Evolutionary conservation across 2,888 invertebrate genomes (phyloP).

Genomic region (Norana najaformis): DNA sequence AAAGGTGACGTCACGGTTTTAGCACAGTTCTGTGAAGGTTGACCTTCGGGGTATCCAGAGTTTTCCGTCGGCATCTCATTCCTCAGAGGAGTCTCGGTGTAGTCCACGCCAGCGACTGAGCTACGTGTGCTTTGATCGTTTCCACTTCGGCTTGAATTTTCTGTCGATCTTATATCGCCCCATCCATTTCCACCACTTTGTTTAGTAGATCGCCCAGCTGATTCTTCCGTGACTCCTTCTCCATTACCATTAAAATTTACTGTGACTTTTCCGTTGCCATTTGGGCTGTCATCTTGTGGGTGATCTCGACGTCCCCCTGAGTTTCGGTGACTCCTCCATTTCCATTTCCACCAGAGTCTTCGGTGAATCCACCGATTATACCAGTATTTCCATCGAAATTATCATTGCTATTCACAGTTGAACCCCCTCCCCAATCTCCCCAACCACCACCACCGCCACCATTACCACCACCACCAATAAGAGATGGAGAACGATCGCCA

Average conservation of each 20-base stretch:
- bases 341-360: background rate
- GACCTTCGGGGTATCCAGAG: too few species aligned
- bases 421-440: too few species aligned
- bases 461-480: background rate
- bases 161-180: background rate
- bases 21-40: background rate
- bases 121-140: background rate
- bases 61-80: too few species aligned
- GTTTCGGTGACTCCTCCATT: background rate
- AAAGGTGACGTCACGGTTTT: background rate
- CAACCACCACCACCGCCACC: background rate
- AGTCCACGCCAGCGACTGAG: background rate
- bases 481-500: background rate
- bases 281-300: too few species aligned
- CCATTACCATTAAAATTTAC: too few species aligned
- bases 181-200: background rate
- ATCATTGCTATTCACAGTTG: too few species aligned
- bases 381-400: too few species aligned
- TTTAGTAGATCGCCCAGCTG: background rate
- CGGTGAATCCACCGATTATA: too few species aligned
- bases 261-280: too few species aligned
- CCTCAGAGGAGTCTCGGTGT: background rate
- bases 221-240: too few species aligned
- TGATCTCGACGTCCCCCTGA: too few species aligned
- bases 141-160: background rate